phyloP scores from a whole-genome alignment of 2,888 invertebrate species.

The Pyrochroa serraticornis region DNA sequence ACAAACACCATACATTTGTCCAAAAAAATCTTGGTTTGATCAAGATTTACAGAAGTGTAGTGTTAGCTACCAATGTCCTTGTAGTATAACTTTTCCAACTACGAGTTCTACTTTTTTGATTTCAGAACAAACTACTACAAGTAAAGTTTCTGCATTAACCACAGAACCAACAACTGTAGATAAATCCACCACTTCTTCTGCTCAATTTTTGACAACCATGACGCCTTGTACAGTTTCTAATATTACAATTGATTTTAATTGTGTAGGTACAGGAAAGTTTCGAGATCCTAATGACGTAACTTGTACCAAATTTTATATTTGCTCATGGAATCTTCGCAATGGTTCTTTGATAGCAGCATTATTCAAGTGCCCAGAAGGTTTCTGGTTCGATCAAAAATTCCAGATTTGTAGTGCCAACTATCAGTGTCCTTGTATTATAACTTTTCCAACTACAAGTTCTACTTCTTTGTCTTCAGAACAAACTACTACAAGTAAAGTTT shows the following conservation, averaged over 20 bases:
- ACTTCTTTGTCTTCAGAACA: too few relatives aligned
- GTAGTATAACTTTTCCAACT: constrained; percentile 1
- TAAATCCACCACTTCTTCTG: too few relatives aligned
- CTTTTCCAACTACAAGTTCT: neutral
- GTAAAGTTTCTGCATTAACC: too few relatives aligned
- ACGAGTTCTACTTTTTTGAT: neutral
- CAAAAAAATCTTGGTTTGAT: constrained; percentile 30
- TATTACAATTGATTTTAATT: constrained; percentile 23
- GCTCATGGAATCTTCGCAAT: constrained; percentile 47
- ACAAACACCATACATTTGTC: constrained; percentile 51
- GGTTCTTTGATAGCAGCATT: constrained; percentile 47
- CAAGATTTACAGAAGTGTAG: constrained; percentile 26
- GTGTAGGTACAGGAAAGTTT: constrained; percentile 29
- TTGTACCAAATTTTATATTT: constrained; percentile 58
- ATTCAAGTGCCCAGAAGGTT: constrained; percentile 35
- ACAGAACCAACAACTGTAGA: too few relatives aligned
- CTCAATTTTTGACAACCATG: too few relatives aligned
- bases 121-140: too few relatives aligned
- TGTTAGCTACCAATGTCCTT: constrained; percentile 27
- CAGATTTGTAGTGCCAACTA: constrained; percentile 30
- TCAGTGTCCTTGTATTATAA: constrained; percentile 30
- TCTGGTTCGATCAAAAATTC: constrained; percentile 34
- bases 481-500: too few relatives aligned
- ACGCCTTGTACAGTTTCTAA: too few relatives aligned
- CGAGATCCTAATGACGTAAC: constrained; percentile 44